Percentiles rank a stretch among this genome's conserved stretches.
Evolutionary conservation across 2,888 invertebrate genomes (phyloP).

Genomic region (Priocnemis perturbator): DNA sequence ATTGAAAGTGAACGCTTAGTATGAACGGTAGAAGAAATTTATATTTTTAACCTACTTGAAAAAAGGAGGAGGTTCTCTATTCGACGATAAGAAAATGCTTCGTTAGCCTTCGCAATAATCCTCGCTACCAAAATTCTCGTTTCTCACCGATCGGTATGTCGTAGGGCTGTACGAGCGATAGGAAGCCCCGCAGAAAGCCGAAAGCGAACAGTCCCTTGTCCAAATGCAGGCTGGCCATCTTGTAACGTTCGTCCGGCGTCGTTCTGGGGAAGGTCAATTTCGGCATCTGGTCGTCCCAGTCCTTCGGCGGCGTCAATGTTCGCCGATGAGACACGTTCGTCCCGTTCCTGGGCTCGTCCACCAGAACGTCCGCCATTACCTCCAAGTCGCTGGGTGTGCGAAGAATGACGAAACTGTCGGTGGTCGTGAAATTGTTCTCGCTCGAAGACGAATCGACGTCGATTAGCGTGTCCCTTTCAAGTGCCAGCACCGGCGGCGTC

Average conservation of each 20-base stretch:
- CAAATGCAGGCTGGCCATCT: constrained; percentile 77
- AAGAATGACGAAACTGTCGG: constrained; percentile 55
- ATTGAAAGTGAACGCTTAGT: too few relatives aligned
- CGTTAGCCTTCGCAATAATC: too few relatives aligned
- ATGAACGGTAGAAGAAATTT: too few relatives aligned
- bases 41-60: too few relatives aligned
- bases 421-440: constrained; percentile 55
- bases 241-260: constrained; percentile 60
- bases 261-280: constrained; percentile 68
- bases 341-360: constrained; percentile 34
- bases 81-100: too few relatives aligned
- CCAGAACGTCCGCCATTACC: constrained; percentile 29
- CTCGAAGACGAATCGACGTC: constrained; percentile 35
- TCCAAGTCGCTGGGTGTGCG: constrained; percentile 39
- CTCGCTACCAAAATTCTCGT: too few relatives aligned
- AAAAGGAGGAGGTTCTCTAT: too few relatives aligned
- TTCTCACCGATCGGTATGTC: constrained; percentile 81
- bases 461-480: not conserved
- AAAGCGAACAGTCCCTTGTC: constrained; percentile 81
- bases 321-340: constrained; percentile 65
- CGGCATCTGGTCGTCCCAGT: constrained; percentile 58
- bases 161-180: constrained; percentile 81
- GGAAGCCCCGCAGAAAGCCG: constrained; percentile 80
- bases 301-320: constrained; percentile 53
- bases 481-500: constrained; percentile 4